Conservation (phyloP, 2,797 vertebrate species). For the Selene dorsalis region DNA sequence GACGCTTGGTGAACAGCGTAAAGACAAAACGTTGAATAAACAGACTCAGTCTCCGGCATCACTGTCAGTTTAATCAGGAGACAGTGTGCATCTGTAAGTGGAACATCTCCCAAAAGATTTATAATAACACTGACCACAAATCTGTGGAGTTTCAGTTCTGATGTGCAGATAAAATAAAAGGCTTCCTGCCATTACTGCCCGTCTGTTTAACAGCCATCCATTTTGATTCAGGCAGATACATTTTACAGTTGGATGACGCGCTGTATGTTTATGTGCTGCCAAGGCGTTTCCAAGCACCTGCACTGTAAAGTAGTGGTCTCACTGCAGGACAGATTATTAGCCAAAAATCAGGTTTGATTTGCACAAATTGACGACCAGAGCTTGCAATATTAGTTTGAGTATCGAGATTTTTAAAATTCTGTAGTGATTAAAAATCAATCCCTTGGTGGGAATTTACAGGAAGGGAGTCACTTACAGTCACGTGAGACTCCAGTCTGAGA, state of each 20-base stretch:
- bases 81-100: constrained; percentile 50
- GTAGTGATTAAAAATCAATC: not conserved
- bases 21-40: not conserved
- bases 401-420: constrained; percentile 27
- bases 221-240: constrained; percentile 59
- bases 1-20: too few species aligned
- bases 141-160: constrained; percentile 55
- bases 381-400: constrained; percentile 48
- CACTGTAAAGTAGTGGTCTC: constrained; percentile 20
- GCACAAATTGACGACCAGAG: constrained; percentile 58
- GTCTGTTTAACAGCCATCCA: constrained; percentile 58
- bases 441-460: not conserved
- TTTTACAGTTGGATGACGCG: constrained; percentile 67
- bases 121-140: constrained; percentile 48
- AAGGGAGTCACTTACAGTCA: not conserved
- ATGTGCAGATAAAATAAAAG: constrained; percentile 68
- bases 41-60: not conserved
- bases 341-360: constrained; percentile 57
- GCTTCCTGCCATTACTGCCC: constrained; percentile 62
- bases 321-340: constrained; percentile 38
- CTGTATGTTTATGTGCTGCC: constrained; percentile 60
- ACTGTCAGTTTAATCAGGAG: constrained; percentile 15
- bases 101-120: constrained; percentile 48
- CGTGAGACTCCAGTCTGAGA: not conserved
- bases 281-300: constrained; percentile 62